phyloP scores from a whole-genome alignment of 2,888 invertebrate species.

The Caenorhabditis virilis region DNA sequence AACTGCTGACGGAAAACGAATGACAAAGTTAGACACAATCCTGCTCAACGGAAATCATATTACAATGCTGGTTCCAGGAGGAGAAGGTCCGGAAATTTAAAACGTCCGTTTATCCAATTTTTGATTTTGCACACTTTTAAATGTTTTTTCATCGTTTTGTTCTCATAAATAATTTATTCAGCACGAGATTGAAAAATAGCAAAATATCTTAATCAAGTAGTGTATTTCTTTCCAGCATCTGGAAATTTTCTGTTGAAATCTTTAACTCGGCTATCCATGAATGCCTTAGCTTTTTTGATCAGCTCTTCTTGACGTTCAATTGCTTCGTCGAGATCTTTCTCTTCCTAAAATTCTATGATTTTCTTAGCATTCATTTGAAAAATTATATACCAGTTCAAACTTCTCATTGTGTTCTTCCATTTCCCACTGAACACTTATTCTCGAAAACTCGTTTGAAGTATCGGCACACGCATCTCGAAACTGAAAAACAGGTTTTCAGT shows the following conservation, averaged over 20 bases:
- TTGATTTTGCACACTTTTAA: not conserved
- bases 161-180: constrained; percentile 1
- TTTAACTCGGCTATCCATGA: constrained; percentile 1
- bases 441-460: constrained; percentile 38
- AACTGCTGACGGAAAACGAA: constrained; percentile 85
- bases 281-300: constrained; percentile 4
- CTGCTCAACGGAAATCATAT: constrained; percentile 98
- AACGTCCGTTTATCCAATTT: too few species aligned
- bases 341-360: constrained; percentile 8
- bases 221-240: constrained; percentile 23
- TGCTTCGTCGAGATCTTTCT: constrained; percentile 20
- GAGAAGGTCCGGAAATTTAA: constrained; percentile 67
- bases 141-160: not conserved
- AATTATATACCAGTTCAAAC: constrained; percentile 3
- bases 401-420: constrained; percentile 31
- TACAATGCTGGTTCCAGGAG: constrained; percentile 78
- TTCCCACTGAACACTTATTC: constrained; percentile 43
- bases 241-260: constrained; percentile 3
- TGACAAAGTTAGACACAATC: constrained; percentile 90
- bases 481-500: constrained; percentile 16
- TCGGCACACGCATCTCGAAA: constrained; percentile 44
- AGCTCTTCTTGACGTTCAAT: constrained; percentile 22
- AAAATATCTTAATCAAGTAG: constrained; percentile 12
- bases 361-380: not conserved
- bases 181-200: constrained; percentile 1